Evolutionary conservation across 30 jellyfish, hydroid and myxozoan species (phyloP).

Genomic region (Rhopilema esculentum): DNA sequence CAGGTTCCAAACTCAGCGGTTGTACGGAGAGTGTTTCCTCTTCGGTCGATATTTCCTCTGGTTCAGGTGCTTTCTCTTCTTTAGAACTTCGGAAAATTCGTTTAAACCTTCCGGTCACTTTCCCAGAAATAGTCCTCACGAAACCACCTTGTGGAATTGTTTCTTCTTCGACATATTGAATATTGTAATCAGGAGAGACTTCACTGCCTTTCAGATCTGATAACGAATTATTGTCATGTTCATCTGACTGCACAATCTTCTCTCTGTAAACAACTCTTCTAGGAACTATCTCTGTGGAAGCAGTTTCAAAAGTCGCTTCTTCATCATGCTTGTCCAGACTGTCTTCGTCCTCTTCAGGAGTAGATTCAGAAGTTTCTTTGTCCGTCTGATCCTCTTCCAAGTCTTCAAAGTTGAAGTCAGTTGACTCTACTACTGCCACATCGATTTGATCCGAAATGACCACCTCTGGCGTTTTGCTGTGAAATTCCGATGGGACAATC

Average conservation of each 20-base stretch:
- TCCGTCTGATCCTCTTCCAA: slow-evolving; percentile 1
- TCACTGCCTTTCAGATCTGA: not conserved
- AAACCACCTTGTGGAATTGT: not conserved
- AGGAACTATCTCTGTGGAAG: slow-evolving; percentile 1
- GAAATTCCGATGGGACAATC: not conserved
- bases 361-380: not conserved
- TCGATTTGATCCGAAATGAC: not conserved
- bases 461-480: not conserved
- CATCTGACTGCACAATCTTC: not conserved
- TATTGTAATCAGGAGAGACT: not conserved
- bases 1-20: not conserved
- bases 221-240: not conserved
- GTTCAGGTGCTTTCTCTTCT: not conserved
- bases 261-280: slow-evolving; percentile 5
- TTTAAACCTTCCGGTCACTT: not conserved
- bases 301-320: not conserved
- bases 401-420: not conserved
- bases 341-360: slow-evolving; percentile 16
- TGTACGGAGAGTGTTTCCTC: not conserved
- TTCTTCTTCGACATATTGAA: not conserved
- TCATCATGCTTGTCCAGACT: not conserved
- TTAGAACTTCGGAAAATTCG: not conserved
- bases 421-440: slow-evolving; percentile 23
- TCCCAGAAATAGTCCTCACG: not conserved
- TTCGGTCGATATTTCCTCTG: not conserved